Evolutionary conservation across 1,140 invertebrate species (phyloP), one percentile per base, ranked within the genome.

Genomic region (Anoplophora glabripennis): DNA sequence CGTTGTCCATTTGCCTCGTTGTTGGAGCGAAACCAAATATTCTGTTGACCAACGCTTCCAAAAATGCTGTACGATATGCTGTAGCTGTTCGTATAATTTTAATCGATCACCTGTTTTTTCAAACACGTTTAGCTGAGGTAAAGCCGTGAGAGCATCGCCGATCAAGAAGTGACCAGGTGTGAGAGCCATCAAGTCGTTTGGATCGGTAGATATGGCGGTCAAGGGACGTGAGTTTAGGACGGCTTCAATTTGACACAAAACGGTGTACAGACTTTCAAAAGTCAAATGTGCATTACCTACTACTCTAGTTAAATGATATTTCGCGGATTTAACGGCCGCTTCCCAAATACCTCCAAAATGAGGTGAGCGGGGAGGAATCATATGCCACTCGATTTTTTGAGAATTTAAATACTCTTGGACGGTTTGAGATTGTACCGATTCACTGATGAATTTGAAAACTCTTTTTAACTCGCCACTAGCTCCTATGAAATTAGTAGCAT

Each of bases 111-210:
- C 10, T 2, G 45, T 33, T 9, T 38, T 9, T 21, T 60, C 18
- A 12, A 10, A 3, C 3, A 61, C n/a, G 38, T 47, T n/a, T 3
- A 34, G 33, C 48, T 67, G 51, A n/a, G 67, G 64, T 7, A 69
- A 4, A 4, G 65, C 38, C 1, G 46, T 59, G 3, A 75, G 57
- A 2, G 68, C 53, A 14, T 47, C 37, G 2, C 75, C 72, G 42
- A 75, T 76, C 9, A 74, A 53, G 51, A 77, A 77, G 63, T 77
- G 74, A 11, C 58, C 73, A 33, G 75, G 72, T 9, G 75, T 74
- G 3, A 75, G 51, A 10, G 47, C 11, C 2, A 12, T 2, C 4
- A 60, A 36, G 34, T 75, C 73, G 53, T 68, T 48, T 15, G 65
- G 58, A 57, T 72, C 67, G 14, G 34, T 57, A 7, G 66, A 64